Percentiles rank a stretch among this genome's conserved stretches.
phyloP scores from a whole-genome alignment of 2,888 invertebrate genomes.

The Epistrophella euchroma region DNA sequence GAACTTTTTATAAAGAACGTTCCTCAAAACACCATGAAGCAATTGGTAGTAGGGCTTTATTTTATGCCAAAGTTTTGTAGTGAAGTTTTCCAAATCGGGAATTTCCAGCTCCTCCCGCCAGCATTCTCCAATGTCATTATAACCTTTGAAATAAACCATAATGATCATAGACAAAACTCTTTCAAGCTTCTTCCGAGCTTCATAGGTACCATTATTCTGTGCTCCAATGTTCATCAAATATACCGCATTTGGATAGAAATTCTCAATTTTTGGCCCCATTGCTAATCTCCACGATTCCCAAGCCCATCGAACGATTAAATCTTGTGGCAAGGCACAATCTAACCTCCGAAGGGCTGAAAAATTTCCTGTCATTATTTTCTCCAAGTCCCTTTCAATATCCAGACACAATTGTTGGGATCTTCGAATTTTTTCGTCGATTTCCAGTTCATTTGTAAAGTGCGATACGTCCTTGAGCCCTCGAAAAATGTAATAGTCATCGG shows the following conservation, averaged over 20 bases:
- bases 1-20: constrained; percentile 85
- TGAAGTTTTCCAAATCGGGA: constrained; percentile 85
- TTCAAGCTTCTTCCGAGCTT: not conserved
- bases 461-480: constrained; percentile 59
- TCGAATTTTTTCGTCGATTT: constrained; percentile 68
- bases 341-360: constrained; percentile 69
- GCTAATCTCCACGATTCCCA: constrained; percentile 89
- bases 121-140: constrained; percentile 86
- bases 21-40: constrained; percentile 90
- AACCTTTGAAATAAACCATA: constrained; percentile 84
- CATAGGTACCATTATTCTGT: constrained; percentile 86
- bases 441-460: constrained; percentile 1
- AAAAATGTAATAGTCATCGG: constrained; percentile 76
- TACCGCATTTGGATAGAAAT: constrained; percentile 85
- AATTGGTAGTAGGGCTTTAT: constrained; percentile 88
- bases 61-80: constrained; percentile 85
- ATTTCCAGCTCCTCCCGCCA: constrained; percentile 89
- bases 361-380: constrained; percentile 85
- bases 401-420: constrained; percentile 84
- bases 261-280: constrained; percentile 86
- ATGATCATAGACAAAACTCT: not conserved
- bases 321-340: constrained; percentile 77
- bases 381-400: constrained; percentile 87
- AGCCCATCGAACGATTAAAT: constrained; percentile 85
- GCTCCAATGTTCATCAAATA: constrained; percentile 87